These are phyloP conservation scores for Heteromormyrus szaboi DNA, from an alignment of 2,797 vertebrate genomes.

Conservation along the genomic window DNA sequence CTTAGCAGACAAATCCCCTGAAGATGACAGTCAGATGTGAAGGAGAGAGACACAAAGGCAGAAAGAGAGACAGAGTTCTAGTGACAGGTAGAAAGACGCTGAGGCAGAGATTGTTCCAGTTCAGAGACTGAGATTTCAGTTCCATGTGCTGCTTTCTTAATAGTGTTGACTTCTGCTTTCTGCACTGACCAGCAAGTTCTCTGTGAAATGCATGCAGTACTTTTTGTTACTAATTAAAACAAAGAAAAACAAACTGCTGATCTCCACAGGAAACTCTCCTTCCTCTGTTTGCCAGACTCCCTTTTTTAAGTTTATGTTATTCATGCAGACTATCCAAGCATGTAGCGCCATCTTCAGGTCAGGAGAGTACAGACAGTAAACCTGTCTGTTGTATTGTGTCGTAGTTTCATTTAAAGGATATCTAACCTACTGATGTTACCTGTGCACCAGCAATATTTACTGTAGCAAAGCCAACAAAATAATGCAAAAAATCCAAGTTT, in stretches of 20 bases:
- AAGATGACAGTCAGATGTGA: not conserved
- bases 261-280: conserved; percentile 9
- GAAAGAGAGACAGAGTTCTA: not conserved
- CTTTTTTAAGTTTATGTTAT: not conserved
- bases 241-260: not conserved
- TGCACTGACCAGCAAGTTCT: not conserved
- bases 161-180: not conserved
- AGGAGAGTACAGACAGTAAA: not conserved
- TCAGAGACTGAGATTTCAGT: not conserved
- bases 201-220: not conserved
- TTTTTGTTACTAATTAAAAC: conserved; percentile 1
- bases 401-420: not conserved
- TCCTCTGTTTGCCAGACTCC: not conserved
- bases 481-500: not conserved
- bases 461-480: not conserved
- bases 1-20: not conserved
- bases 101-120: not conserved
- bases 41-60: not conserved
- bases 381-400: not conserved
- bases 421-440: not conserved
- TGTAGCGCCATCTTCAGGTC: conserved; percentile 10
- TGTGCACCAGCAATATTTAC: not conserved
- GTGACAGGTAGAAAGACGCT: not conserved
- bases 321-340: not conserved
- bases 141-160: not conserved